A percentile compares a stretch with the other conserved stretches of the same genome.
Conservation (phyloP, 2,888 invertebrate genomes). For the Ophraella communa region DNA sequence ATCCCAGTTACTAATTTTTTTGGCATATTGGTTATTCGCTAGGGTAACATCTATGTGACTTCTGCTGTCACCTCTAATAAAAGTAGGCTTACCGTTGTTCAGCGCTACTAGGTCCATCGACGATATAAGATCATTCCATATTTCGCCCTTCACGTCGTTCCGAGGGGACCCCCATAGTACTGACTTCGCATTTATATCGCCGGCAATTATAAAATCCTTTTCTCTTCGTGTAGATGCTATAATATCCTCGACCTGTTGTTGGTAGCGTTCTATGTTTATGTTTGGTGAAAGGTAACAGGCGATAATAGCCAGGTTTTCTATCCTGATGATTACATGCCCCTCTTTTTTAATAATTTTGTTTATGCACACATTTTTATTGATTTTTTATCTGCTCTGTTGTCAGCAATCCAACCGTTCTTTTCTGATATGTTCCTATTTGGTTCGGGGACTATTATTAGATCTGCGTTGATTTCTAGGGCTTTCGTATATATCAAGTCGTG, state of each 20-base stretch:
- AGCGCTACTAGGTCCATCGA: not conserved
- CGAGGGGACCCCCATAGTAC: not conserved
- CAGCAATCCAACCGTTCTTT: not conserved
- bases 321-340: not conserved
- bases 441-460: slow-evolving; percentile 18
- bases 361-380: too few species aligned
- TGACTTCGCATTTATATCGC: not conserved
- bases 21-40: not conserved
- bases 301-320: not conserved
- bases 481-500: slow-evolving; percentile 11
- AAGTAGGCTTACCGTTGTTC: not conserved
- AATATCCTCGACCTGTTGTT: not conserved
- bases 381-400: not conserved
- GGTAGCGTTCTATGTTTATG: not conserved
- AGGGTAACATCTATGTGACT: not conserved
- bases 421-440: slow-evolving; percentile 11
- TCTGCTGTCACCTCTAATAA: not conserved
- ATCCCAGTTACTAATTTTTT: not conserved
- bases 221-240: not conserved
- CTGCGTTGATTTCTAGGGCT: not conserved
- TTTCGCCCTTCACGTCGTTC: not conserved
- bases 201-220: not conserved
- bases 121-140: not conserved
- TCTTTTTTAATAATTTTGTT: not conserved
- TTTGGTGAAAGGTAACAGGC: slow-evolving; percentile 6